These are phyloP conservation scores for Ophion ventricosus DNA, from an alignment of 2,888 invertebrate species.

Conservation along the genomic window DNA sequence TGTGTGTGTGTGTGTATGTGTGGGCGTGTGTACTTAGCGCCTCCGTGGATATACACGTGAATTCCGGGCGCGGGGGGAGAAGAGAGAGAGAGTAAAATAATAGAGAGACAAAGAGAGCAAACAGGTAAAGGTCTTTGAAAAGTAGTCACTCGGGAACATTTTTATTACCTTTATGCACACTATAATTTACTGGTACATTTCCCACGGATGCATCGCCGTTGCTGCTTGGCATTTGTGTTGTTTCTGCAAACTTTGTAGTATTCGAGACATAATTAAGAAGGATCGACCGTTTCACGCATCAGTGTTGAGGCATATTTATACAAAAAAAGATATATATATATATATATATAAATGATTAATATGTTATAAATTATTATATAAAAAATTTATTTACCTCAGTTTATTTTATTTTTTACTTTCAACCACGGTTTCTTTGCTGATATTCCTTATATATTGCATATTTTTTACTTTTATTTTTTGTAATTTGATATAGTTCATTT, in stretches of 20 bases:
- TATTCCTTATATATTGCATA: not conserved
- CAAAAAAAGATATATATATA: not conserved
- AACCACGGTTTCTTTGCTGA: no score
- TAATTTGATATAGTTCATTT: not conserved
- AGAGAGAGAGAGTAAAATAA: slow-evolving; percentile 6
- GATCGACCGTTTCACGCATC: not conserved
- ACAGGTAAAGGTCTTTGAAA: slow-evolving; percentile 63
- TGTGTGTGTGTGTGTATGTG: slow-evolving; percentile 17
- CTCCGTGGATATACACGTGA: slow-evolving; percentile 32
- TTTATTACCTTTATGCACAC: slow-evolving; percentile 26
- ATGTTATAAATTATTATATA: not conserved
- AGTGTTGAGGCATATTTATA: not conserved
- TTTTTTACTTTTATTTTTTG: not conserved
- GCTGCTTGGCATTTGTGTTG: not conserved
- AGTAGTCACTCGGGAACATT: slow-evolving; percentile 61
- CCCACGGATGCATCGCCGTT: not conserved
- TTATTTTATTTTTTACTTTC: no score
- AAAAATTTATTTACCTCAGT: no score
- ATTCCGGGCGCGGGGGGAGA: not conserved
- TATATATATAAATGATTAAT: not conserved
- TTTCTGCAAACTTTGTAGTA: not conserved
- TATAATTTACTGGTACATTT: slow-evolving; percentile 21
- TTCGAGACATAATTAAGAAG: not conserved
- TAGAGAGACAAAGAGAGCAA: slow-evolving; percentile 12
- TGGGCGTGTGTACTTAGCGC: slow-evolving; percentile 15